Evolutionary conservation across 2,888 invertebrate genomes (phyloP).

Genomic region (Lumbricus terrestris): DNA sequence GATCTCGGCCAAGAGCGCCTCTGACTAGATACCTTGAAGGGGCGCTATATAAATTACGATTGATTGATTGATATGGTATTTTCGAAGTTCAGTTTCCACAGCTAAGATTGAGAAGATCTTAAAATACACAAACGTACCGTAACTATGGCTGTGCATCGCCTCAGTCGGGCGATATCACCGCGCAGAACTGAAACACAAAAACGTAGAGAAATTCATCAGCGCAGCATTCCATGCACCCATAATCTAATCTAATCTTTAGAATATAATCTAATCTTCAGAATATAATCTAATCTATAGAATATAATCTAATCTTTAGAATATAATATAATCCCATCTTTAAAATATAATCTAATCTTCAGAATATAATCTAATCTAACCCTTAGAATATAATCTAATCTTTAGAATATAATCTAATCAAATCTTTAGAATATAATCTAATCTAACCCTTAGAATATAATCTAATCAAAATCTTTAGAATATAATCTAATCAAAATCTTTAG

Average conservation of each 20-base stretch:
- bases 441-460: too few species aligned
- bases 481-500: too few species aligned
- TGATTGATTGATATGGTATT: not conserved
- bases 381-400: too few species aligned
- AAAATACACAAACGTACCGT: slow-evolving; percentile 67
- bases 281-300: too few species aligned
- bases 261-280: too few species aligned
- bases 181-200: slow-evolving; percentile 67
- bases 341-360: not conserved
- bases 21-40: too few species aligned
- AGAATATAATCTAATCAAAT: not conserved
- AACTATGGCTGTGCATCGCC: slow-evolving; percentile 84
- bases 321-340: too few species aligned
- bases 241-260: not conserved
- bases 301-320: too few species aligned
- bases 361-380: not conserved
- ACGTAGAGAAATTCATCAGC: not conserved
- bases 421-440: too few species aligned
- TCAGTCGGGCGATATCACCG: slow-evolving; percentile 90
- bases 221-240: not conserved
- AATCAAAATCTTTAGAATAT: too few species aligned
- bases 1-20: too few species aligned
- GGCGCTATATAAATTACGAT: too few species aligned
- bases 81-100: not conserved
- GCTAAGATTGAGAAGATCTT: not conserved